Conservation (phyloP, 2,888 invertebrate species). For the Philonicus albiceps region DNA sequence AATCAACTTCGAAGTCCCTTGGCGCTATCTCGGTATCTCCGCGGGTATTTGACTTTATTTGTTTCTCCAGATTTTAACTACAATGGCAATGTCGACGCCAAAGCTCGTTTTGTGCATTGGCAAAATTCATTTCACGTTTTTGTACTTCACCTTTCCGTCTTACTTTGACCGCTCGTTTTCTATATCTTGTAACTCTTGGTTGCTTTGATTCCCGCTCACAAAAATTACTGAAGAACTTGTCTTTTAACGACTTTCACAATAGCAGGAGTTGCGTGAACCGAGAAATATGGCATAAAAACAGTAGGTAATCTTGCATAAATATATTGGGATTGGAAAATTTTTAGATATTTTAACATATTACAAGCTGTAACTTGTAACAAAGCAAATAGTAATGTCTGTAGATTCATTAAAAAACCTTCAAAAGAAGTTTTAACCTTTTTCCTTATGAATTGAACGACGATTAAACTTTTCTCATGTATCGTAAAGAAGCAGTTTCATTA, state of each 20-base stretch:
- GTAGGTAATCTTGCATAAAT: background rate
- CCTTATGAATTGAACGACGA: too few relatives aligned
- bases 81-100: slow-evolving; percentile 6
- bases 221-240: background rate
- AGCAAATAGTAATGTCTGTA: too few relatives aligned
- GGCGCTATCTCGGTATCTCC: background rate
- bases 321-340: background rate
- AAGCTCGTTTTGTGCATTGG: background rate
- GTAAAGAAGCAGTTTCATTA: too few relatives aligned
- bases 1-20: slow-evolving; percentile 14
- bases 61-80: background rate
- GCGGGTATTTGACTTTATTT: background rate
- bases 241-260: slow-evolving; percentile 7
- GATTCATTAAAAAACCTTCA: background rate
- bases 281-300: background rate
- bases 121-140: background rate
- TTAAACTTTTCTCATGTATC: too few relatives aligned
- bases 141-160: background rate
- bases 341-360: background rate
- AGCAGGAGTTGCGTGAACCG: background rate
- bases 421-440: too few relatives aligned
- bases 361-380: background rate
- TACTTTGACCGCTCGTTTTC: background rate
- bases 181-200: background rate
- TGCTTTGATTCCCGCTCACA: background rate